A percentile compares a stretch with the other conserved stretches of the same genome.
Conservation (phyloP, 2,113 vertebrate genomes). For the Isurus oxyrinchus region DNA sequence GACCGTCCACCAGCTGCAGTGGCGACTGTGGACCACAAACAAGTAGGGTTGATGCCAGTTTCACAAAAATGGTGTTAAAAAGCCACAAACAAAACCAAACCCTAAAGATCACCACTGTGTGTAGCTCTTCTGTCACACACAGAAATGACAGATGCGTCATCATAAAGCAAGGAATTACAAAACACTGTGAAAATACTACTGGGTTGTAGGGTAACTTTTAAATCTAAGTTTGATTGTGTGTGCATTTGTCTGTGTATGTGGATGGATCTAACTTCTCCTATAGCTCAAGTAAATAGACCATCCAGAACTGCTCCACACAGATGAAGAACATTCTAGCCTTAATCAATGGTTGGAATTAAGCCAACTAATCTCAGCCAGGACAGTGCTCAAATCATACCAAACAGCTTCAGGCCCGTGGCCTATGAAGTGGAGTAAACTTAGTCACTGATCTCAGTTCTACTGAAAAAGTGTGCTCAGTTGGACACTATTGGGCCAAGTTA, state of each 20-base stretch:
- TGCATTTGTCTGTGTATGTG: not conserved
- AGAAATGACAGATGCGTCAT: conserved; percentile 12
- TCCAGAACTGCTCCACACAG: not conserved
- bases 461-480: not conserved
- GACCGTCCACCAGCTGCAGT: conserved; percentile 46
- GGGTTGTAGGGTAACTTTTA: not conserved
- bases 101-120: conserved; percentile 28
- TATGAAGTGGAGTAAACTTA: not conserved
- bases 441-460: not conserved
- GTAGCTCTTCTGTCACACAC: conserved; percentile 35
- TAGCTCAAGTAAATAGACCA: not conserved
- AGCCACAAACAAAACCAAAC: conserved; percentile 49
- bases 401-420: not conserved
- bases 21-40: conserved; percentile 49
- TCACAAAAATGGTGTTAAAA: conserved; percentile 46
- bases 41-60: conserved; percentile 43
- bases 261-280: not conserved
- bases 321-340: not conserved
- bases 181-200: not conserved
- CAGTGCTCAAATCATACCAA: not conserved
- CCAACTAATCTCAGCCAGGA: not conserved
- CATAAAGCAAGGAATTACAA: not conserved
- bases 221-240: not conserved
- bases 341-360: not conserved
- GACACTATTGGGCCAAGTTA: not conserved